Conservation (phyloP, 2,113 vertebrate species). For the Pagrus major region DNA sequence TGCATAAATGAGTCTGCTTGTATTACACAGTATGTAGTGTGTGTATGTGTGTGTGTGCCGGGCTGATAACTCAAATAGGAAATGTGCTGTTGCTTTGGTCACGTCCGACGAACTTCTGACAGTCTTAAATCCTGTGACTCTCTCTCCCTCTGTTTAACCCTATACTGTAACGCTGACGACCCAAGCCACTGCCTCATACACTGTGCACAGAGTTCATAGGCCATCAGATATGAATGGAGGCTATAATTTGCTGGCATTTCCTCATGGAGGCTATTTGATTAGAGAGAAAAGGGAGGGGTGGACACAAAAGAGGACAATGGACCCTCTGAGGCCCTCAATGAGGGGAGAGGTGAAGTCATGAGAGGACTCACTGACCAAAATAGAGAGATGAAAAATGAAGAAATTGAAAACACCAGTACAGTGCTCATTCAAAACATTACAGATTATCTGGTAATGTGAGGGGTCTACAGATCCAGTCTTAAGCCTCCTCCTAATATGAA, state of each 20-base stretch:
- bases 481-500: too few species aligned
- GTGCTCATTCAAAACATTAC: too few species aligned
- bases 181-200: slow-evolving; percentile 1
- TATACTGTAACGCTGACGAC: not conserved
- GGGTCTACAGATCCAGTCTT: too few species aligned
- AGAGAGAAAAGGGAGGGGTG: slow-evolving; percentile 59
- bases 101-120: slow-evolving; percentile 41
- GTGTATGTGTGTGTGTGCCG: not conserved
- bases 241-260: slow-evolving; percentile 82
- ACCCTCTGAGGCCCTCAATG: slow-evolving; percentile 55
- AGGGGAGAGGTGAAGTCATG: slow-evolving; percentile 24
- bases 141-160: slow-evolving; percentile 19
- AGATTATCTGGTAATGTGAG: too few species aligned
- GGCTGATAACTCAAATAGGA: slow-evolving; percentile 56
- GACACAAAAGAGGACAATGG: slow-evolving; percentile 71
- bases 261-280: slow-evolving; percentile 76
- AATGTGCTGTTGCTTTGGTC: slow-evolving; percentile 40
- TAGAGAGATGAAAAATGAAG: not conserved
- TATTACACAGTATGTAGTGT: not conserved
- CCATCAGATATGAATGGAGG: slow-evolving; percentile 79
- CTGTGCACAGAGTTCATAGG: slow-evolving; percentile 63
- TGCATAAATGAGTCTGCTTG: not conserved
- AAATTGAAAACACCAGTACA: slow-evolving; percentile 3
- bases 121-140: slow-evolving; percentile 20
- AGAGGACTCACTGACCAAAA: slow-evolving; percentile 33